Base-by-base conservation (phyloP, 2,888 invertebrate species). In the Oxycera nigricornis region DNA sequence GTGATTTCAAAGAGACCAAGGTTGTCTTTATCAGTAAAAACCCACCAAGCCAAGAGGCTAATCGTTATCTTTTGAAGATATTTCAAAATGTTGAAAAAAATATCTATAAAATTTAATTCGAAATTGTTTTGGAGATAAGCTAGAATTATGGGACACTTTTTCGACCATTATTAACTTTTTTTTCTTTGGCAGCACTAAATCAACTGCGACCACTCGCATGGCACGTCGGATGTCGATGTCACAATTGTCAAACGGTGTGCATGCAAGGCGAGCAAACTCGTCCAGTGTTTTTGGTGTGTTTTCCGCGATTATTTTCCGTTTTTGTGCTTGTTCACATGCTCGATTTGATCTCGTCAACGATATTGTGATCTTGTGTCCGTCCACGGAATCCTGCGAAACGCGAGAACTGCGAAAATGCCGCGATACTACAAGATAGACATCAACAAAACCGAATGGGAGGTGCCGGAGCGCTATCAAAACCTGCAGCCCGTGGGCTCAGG, bases 401-500 rank as follows among this genome's bases (percentile, higher is more conserved):
- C 30, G 0, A 9, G 28, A 20, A 39, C 20, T 28, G n/a, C n/a
- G 75, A 82, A 81, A 80, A 94, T 94, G 93, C 88, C 91, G 80
- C 78, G 81, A 31, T 96, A 91, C 87, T 92, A 95, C 83, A 93
- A 92, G 85, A 89, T 96, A 74, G 98, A 98, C 88, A 92, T 99
- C 80, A 98, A 97, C 87, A 94, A 94, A 87, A 97, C 98, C 77
- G 94, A 96, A 89, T 98, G 97, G 97, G 95, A 95, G 87, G 94
- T 98, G 79, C 97, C 97, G 73, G 91, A 92, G 79, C 89, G 94
- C 80, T 98, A 98, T 88, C 93, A 94, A 86, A 92, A 91, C 88
- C 90, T 98, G 79, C 93, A 92, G 83, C 94, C 97, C 77, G 96
- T 98, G 76, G 98, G 98, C 77, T 95, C 95, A 77, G 98, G 98